A percentile compares a stretch with the other conserved stretches of the same genome.
Evolutionary conservation across 2,888 invertebrate genomes (phyloP).

Genomic region (Maniola hyperantus): DNA sequence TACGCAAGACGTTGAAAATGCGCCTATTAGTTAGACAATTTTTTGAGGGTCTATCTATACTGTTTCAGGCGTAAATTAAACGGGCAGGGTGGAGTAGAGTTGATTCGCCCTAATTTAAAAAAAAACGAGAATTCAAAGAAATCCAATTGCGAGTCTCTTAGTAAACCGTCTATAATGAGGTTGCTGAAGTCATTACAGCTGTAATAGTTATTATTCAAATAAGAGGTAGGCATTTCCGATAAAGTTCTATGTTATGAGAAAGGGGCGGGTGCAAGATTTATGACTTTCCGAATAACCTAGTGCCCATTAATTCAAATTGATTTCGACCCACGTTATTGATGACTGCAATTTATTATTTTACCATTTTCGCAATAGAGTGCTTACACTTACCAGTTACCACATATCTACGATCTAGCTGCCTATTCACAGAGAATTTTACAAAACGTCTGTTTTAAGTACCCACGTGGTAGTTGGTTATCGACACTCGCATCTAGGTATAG

Average conservation of each 20-base stretch:
- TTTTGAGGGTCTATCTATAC: too few species aligned
- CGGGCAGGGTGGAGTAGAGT: neutral
- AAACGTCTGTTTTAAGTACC: too few species aligned
- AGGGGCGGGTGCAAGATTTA: neutral
- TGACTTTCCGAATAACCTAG: neutral
- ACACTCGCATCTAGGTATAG: too few species aligned
- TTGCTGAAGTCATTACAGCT: neutral
- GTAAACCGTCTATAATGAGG: neutral
- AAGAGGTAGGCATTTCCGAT: neutral
- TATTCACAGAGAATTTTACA: too few species aligned
- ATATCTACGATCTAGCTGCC: too few species aligned
- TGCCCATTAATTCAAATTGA: conserved; percentile 1
- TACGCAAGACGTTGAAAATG: too few species aligned
- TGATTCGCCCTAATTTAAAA: too few species aligned
- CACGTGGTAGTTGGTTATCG: too few species aligned
- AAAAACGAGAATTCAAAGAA: too few species aligned
- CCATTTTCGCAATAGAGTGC: neutral
- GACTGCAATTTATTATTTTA: conserved; percentile 1
- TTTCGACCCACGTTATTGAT: conserved; percentile 11
- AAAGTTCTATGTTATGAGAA: neutral
- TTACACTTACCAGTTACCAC: too few species aligned
- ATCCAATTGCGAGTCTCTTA: neutral
- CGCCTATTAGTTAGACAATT: too few species aligned
- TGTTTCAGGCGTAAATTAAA: too few species aligned
- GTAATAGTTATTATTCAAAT: neutral